These are phyloP conservation scores for Canis aureus DNA, from an alignment of 2,113 vertebrate species.

Conservation along the genomic window DNA sequence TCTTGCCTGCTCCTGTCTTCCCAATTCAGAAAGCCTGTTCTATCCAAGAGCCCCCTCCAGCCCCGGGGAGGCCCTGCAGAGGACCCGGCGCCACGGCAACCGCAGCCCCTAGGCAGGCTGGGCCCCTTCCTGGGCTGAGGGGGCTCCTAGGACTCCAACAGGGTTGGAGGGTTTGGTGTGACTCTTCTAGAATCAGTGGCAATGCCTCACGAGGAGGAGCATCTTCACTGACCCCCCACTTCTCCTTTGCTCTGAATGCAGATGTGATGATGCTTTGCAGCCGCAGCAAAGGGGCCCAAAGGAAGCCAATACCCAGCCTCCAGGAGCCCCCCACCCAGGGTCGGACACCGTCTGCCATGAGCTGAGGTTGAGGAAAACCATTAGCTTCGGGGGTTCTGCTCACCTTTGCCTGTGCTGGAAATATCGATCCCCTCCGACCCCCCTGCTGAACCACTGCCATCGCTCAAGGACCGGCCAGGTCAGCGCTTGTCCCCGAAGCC, in stretches of 20 bases:
- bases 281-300: not conserved
- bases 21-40: not conserved
- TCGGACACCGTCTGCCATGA: not conserved
- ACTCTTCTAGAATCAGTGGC: not conserved
- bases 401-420: not conserved
- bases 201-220: not conserved
- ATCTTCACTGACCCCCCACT: fast-evolving
- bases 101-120: fast-evolving
- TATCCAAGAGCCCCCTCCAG: not conserved
- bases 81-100: fast-evolving
- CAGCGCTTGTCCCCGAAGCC: not conserved
- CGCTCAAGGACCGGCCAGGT: fast-evolving
- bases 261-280: not conserved
- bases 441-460: not conserved
- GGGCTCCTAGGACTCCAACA: not conserved
- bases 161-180: not conserved
- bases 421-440: not conserved
- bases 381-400: too few species aligned
- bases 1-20: not conserved
- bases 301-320: too few species aligned
- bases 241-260: fast-evolving
- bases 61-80: fast-evolving
- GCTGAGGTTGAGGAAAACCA: not conserved
- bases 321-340: not conserved
- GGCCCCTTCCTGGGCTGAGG: not conserved